phyloP scores from a whole-genome alignment of 2,797 vertebrate genomes.

The Lycodopsis pacificus region DNA sequence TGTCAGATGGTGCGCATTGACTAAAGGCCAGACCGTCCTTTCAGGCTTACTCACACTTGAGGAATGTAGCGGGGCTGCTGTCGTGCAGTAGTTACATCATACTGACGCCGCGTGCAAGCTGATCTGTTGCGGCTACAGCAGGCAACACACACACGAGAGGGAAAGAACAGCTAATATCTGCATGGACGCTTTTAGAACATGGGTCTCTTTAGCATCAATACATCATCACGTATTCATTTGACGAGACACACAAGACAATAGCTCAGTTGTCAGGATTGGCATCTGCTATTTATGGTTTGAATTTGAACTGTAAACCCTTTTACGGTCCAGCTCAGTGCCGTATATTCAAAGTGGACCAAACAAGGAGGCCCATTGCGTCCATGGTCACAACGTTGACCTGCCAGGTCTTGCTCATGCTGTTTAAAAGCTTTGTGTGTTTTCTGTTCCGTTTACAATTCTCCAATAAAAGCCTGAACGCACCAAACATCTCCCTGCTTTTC shows the following conservation, averaged over 20 bases:
- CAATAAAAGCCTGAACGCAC: not conserved
- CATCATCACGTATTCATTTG: not conserved
- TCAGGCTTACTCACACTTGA: conserved; percentile 6
- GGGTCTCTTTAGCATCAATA: not conserved
- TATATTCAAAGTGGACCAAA: not conserved
- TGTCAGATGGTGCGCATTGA: not conserved
- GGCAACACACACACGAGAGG: not conserved
- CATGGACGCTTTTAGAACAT: not conserved
- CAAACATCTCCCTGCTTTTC: conserved; percentile 28
- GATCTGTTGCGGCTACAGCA: not conserved
- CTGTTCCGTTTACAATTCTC: not conserved
- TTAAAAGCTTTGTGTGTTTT: not conserved
- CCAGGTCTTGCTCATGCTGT: not conserved
- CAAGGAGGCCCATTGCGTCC: too few relatives aligned
- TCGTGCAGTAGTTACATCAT: conserved; percentile 5
- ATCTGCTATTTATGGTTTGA: too few relatives aligned
- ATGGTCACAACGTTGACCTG: too few relatives aligned
- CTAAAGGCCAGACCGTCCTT: conserved; percentile 1
- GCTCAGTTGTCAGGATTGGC: not conserved
- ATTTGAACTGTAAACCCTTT: not conserved
- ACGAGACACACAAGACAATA: not conserved
- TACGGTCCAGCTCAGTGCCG: not conserved
- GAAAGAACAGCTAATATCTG: not conserved
- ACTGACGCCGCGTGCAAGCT: not conserved
- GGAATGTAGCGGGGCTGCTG: conserved; percentile 3